phyloP scores from a whole-genome alignment of 1,140 invertebrate species.

The Cotesia chilonis region DNA sequence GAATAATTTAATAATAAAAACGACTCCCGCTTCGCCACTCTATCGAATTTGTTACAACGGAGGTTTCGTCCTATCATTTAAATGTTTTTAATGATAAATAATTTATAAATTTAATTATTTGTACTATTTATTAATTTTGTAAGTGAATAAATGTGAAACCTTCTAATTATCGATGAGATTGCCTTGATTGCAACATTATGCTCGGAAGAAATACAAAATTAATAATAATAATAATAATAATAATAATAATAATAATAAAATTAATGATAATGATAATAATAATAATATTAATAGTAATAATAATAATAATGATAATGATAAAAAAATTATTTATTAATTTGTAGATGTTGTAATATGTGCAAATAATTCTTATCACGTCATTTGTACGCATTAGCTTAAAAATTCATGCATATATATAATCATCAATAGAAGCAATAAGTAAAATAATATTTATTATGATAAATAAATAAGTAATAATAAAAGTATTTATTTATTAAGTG shows the following conservation, averaged over 20 bases:
- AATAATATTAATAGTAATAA: conserved; percentile 13
- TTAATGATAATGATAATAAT: conserved; percentile 21
- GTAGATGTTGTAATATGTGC: conserved; percentile 52
- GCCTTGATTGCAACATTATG: conserved; percentile 33
- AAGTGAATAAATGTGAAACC: conserved; percentile 8
- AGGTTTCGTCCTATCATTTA: not conserved
- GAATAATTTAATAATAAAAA: too few species aligned
- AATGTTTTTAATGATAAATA: not conserved
- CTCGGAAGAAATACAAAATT: conserved; percentile 11
- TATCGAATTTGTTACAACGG: conserved; percentile 2
- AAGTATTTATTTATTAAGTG: not conserved
- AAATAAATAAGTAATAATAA: too few species aligned
- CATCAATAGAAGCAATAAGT: conserved; percentile 29
- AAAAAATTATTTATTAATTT: conserved; percentile 20
- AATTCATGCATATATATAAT: conserved; percentile 16
- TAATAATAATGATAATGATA: conserved; percentile 19
- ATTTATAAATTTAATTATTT: not conserved
- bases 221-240: conserved; percentile 22
- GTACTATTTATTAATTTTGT: not conserved
- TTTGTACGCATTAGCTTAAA: conserved; percentile 37
- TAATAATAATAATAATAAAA: conserved; percentile 7
- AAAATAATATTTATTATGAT: conserved; percentile 2
- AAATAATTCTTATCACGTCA: conserved; percentile 49
- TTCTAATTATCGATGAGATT: conserved; percentile 24
- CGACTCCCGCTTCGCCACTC: not conserved